Percentiles rank a stretch among this genome's conserved stretches.
phyloP scores from a whole-genome alignment of 1,140 invertebrate species.

The Mylabris phalerata region DNA sequence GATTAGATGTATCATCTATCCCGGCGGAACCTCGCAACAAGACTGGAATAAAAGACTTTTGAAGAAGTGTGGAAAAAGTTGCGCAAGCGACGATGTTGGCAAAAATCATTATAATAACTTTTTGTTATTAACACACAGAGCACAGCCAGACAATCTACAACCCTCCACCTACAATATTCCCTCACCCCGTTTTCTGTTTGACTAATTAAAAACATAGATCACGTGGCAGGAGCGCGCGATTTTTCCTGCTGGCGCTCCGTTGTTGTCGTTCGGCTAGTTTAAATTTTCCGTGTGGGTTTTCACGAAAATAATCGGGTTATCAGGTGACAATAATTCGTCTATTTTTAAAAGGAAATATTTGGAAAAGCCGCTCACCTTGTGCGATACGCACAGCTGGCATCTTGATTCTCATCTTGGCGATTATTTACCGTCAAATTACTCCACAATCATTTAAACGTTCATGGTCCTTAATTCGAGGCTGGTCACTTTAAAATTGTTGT shows the following conservation, averaged over 20 bases:
- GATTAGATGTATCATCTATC: background rate
- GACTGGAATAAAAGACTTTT: conserved; percentile 3
- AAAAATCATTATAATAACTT: conserved; percentile 40
- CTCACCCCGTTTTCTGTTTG: conserved; percentile 5
- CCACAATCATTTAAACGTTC: too few species aligned
- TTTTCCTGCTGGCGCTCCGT: conserved; percentile 12
- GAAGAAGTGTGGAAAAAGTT: conserved; percentile 24
- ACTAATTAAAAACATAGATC: conserved; percentile 35
- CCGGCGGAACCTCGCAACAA: background rate
- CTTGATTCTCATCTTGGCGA: conserved; percentile 86
- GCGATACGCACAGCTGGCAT: conserved; percentile 90
- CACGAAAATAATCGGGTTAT: background rate
- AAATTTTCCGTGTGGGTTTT: background rate
- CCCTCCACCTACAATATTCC: conserved; percentile 12
- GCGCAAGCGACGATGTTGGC: conserved; percentile 27
- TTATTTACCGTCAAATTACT: background rate
- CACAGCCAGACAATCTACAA: conserved; percentile 9
- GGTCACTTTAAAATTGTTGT: too few species aligned
- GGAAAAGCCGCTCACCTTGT: conserved; percentile 61
- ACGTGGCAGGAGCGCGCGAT: conserved; percentile 27
- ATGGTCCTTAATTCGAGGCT: too few species aligned
- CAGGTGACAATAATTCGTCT: background rate
- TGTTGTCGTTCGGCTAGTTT: too few species aligned
- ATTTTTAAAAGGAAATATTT: background rate
- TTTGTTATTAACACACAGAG: conserved; percentile 35